Base-by-base conservation (phyloP, 2,797 vertebrate genomes). In the Semaprochilodus insignis region DNA sequence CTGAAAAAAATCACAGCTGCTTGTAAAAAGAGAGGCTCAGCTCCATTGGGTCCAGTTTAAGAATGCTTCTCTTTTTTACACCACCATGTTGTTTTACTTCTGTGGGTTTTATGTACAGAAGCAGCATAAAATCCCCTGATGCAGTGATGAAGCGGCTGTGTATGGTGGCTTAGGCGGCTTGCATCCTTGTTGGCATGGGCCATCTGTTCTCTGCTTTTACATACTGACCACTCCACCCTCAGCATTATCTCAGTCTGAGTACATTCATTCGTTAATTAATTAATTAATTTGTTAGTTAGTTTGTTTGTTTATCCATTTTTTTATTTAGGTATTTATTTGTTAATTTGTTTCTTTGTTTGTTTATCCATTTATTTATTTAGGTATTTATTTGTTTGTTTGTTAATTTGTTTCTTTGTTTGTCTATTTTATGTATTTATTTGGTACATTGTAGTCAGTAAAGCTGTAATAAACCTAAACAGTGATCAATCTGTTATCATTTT, bases 91-190 rank as follows among this genome's bases (percentile, higher is more conserved):
- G 36, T 66, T 81, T 74, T 60, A 40, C 13, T 66, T 16, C 21
- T 36, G 21, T 78, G 84, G 81, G 80, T 23, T 70, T 2, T 48
- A 23, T 70, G 40, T 70, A 48, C 67, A 75, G 70, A 83, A 70
- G 83, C 55, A 83, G 80, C 10, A 87, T 85, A 89, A 93, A 84
- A 93, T 93, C 92, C 90, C 88, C 83, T 88, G 85, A 90, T 88
- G 89, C 90, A 84, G 87, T 78, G 79, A 84, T 90, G 90, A 92
- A 91, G 90, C 76, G 15, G 87, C 88, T 87, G 76, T 87, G 89
- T 87, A 89, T 85, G 84, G 87, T 84, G 84, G 90, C 89, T 94
- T 91, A 94, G 78, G 66, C 59, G 63, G 15, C n/a, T 74, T 60
- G 21, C 2, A 62, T 48, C 57, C 31, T 72, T 72, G 52, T 72